Base-by-base conservation (phyloP, 2,888 invertebrate genomes). In the Mythimna albipuncta region DNA sequence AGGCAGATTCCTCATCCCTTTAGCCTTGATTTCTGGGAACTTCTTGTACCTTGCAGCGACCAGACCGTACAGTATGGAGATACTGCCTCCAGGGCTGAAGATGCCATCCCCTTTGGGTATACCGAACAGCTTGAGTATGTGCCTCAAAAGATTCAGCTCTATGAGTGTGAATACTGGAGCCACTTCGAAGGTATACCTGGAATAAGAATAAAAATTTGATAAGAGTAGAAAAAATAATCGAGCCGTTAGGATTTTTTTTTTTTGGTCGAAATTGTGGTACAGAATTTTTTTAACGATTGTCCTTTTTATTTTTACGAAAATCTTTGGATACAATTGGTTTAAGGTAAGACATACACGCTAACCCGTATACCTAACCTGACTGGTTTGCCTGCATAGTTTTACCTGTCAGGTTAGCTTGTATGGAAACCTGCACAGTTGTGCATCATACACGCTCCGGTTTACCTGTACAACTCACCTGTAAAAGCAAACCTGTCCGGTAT, bases 151-250 rank as follows among this genome's bases (percentile, higher is more conserved):
- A 87, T 97, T 97, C 62, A 97, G 94, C 90, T 98, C 98, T 73
- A 98, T 97, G 2, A 98, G 93, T 0, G 98, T 98, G 89, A 98
- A 98, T 0, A 97, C 98, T 35, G 98, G 98, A 0, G 97, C 98
- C 19, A 98, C 98, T 93, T 98, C 98, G 87, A 97, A 98, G 0
- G 98, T 98, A 88, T 98, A 98, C 76, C 98, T 98, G 90, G 19
- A 93, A 90, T 47, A 44, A 5, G 7, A 59, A 19, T 21, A 44
- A 2, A 21, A 13, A 1, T 16, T 35, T 58, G 11, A 21, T 41
- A 59, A 21, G 57, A 35, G 19, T 58, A 35, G 9, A 21, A 9
- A 13, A 11, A 1, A 35, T 19, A 9, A 19, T 32, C 9, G 4
- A 47, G 16, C 6, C 16, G 9, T 47, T 44, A 44, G 13, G 44